Conservation (phyloP, 2,888 invertebrate genomes). For the Candidula unifasciata region DNA sequence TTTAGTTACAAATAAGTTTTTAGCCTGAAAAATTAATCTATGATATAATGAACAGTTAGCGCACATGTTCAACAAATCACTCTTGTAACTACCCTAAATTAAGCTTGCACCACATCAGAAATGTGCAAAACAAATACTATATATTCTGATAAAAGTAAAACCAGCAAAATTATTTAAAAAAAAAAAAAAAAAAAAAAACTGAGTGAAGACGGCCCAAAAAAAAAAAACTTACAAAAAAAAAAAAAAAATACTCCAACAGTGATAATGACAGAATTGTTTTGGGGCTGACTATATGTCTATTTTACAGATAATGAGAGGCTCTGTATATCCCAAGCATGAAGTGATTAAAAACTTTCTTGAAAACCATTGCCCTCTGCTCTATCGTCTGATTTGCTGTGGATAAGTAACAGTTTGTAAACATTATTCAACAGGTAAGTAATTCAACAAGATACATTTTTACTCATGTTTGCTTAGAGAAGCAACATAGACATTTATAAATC, state of each 20-base stretch:
- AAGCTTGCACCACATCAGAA: constrained; percentile 1
- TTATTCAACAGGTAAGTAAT: too few relatives aligned
- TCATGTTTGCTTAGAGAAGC: too few relatives aligned
- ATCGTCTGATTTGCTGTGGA: constrained; percentile 11
- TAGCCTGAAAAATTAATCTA: too few relatives aligned
- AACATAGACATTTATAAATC: too few relatives aligned
- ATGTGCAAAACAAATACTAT: background rate
- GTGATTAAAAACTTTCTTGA: background rate
- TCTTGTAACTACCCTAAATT: too few relatives aligned
- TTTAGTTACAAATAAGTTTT: too few relatives aligned
- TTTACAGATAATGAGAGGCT: constrained; percentile 7
- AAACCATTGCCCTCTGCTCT: constrained; percentile 4
- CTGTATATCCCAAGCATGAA: constrained; percentile 12
- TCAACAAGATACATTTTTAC: too few relatives aligned
- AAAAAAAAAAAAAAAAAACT: background rate
- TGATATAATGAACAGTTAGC: too few relatives aligned
- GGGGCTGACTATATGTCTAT: constrained; percentile 5
- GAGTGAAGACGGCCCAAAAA: background rate
- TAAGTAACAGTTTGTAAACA: background rate
- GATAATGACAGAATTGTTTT: constrained; percentile 6
- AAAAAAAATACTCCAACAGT: background rate
- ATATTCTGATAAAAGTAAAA: background rate
- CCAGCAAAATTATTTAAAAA: background rate
- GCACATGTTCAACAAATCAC: too few relatives aligned
- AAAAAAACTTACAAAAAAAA: background rate